These are phyloP conservation scores for Penaeus japonicus DNA, from an alignment of 1,140 invertebrate genomes.

Conservation along the genomic window DNA sequence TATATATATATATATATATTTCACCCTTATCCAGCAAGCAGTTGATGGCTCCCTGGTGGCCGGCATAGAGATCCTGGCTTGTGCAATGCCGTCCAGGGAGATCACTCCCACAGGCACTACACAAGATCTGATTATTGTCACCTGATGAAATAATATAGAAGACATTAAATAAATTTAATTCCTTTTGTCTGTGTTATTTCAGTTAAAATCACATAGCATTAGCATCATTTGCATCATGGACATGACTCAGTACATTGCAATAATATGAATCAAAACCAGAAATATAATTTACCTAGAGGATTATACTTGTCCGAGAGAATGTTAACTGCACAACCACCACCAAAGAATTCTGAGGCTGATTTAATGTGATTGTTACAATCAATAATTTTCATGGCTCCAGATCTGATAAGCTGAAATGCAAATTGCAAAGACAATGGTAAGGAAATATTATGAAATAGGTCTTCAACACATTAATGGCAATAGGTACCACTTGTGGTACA, in stretches of 20 bases:
- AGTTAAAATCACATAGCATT: neutral
- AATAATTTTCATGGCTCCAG: slow-evolving; percentile 80
- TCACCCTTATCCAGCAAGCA: slow-evolving; percentile 89
- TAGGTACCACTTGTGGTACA: no score
- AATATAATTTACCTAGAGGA: slow-evolving; percentile 77
- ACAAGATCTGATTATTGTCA: slow-evolving; percentile 82
- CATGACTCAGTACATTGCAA: no score
- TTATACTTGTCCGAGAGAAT: slow-evolving; percentile 92
- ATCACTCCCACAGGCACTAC: slow-evolving; percentile 81
- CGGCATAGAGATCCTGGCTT: slow-evolving; percentile 85
- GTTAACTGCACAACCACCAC: slow-evolving; percentile 91
- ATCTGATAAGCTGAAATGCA: slow-evolving; percentile 76
- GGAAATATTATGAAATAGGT: no score
- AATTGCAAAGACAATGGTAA: neutral
- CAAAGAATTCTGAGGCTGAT: slow-evolving; percentile 88
- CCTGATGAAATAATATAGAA: slow-evolving; percentile 65
- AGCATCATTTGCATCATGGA: neutral
- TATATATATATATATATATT: no score
- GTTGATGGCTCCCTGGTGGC: slow-evolving; percentile 87
- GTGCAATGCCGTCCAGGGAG: slow-evolving; percentile 82
- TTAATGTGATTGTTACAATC: slow-evolving; percentile 98
- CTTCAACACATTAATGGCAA: neutral
- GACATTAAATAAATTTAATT: neutral
- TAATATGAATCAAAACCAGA: neutral
- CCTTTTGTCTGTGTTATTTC: neutral